These are phyloP conservation scores for Myripristis murdjan DNA, from an alignment of 2,797 vertebrate species.

Conservation along the genomic window DNA sequence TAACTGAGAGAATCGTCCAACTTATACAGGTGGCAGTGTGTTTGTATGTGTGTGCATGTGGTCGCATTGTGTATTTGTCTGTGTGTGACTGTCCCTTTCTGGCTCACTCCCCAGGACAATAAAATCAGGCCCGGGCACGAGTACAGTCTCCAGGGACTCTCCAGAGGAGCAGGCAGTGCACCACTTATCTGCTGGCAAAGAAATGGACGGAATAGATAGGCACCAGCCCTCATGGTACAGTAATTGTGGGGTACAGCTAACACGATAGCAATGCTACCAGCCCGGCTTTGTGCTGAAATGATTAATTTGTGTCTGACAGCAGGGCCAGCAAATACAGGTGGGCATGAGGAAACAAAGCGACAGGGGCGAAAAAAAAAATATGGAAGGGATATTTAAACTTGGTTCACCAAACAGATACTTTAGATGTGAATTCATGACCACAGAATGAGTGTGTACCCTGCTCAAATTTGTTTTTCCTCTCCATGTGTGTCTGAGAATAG, in stretches of 20 bases:
- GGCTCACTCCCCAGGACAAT: constrained; percentile 67
- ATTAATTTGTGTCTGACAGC: constrained; percentile 35
- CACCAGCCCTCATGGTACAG: constrained; percentile 54
- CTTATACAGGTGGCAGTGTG: constrained; percentile 62
- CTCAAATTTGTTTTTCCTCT: neutral
- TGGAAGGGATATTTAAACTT: constrained; percentile 9
- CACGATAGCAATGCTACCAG: constrained; percentile 8
- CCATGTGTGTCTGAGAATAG: neutral
- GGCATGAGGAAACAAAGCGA: constrained; percentile 18
- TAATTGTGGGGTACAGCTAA: constrained; percentile 53
- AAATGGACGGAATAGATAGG: constrained; percentile 53
- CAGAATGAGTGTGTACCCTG: constrained; percentile 23
- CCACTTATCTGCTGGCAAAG: constrained; percentile 74
- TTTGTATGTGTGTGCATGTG: constrained; percentile 30
- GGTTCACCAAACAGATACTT: constrained; percentile 26
- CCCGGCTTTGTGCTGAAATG: constrained; percentile 30
- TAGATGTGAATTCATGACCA: constrained; percentile 20
- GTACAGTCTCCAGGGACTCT: constrained; percentile 50
- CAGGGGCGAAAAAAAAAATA: constrained; percentile 5
- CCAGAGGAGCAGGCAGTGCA: constrained; percentile 47
- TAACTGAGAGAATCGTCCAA: constrained; percentile 54
- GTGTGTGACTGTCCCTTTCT: constrained; percentile 38
- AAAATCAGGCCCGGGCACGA: constrained; percentile 56
- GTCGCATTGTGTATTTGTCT: neutral
- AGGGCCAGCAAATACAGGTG: constrained; percentile 10